Base-by-base conservation (phyloP, 1,140 invertebrate species). In the Formica selysi region DNA sequence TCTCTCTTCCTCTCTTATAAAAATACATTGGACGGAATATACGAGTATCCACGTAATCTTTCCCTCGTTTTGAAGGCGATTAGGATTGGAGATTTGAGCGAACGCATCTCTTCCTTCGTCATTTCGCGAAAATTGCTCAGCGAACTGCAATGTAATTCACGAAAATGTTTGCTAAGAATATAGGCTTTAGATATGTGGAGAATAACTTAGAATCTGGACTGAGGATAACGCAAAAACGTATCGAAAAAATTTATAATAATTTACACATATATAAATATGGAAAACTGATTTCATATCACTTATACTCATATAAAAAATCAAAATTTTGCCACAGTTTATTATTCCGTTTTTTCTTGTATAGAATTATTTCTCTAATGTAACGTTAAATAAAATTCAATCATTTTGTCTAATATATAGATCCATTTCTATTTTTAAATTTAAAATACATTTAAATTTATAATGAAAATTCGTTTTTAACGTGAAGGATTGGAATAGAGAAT, bases 21-120 rank as follows among this genome's bases (percentile, higher is more conserved):
- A 94, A 93, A 94, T 94, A 94, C 90, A 90, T 90, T 93, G 94
- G 94, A 94, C 93, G 94, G 93, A 94, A 89, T 87, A 62, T 76
- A 92, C 87, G 87, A 87, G 85, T 89, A 73, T 86, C 65, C 88
- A 86, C 81, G 86, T 88, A 44, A 81, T 83, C 44, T 29, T 62
- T 26, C 36, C 29, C 36, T n/a, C 32, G 7, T 74, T 83, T 73
- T 29, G 36, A 83, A 83, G 57, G 79, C 26, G 38, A 81, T 81
- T 59, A 71, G 67, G n/a, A 41, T 22, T 32, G 54, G 38, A 73
- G 38, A 19, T 13, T 83, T 83, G 68, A 81, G 86, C 78, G 36
- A 22, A 54, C 71, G 67, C 71, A 51, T 85, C 61, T 83, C 36
- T 76, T 48, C 22, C 44, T 26, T 48, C 38, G 16, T n/a, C 26